Evolutionary conservation across 1,140 invertebrate genomes (phyloP).

Genomic region (Dinoponera quadriceps): DNA sequence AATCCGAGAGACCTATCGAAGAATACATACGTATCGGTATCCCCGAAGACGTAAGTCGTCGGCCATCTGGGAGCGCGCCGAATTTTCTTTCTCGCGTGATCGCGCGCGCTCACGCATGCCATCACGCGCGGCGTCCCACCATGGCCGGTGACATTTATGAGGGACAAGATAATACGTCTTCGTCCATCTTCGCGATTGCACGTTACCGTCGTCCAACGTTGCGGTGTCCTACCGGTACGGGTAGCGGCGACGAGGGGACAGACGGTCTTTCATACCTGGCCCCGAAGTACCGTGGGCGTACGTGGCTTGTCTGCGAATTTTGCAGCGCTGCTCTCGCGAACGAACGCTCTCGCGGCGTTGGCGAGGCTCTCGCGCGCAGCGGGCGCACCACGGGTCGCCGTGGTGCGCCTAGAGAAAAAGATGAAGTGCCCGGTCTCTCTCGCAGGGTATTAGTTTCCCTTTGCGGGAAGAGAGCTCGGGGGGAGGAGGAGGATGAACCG

Average conservation of each 20-base stretch:
- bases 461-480: constrained; percentile 66
- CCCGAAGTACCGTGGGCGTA: constrained; percentile 62
- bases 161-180: constrained; percentile 61
- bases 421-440: constrained; percentile 56
- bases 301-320: constrained; percentile 71
- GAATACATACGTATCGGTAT: too few species aligned
- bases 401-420: constrained; percentile 66
- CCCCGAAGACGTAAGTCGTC: background rate
- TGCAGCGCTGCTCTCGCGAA: constrained; percentile 47
- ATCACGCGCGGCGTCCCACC: constrained; percentile 11
- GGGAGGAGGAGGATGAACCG: constrained; percentile 66
- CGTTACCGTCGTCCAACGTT: constrained; percentile 24
- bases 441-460: constrained; percentile 73
- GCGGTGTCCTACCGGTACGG: background rate
- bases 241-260: background rate
- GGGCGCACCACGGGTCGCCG: background rate
- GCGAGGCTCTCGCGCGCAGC: constrained; percentile 19
- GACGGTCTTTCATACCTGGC: constrained; percentile 48
- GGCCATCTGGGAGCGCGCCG: background rate
- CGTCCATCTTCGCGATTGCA: constrained; percentile 53
- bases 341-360: too few species aligned
- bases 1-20: too few species aligned
- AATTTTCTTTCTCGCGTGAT: constrained; percentile 41
- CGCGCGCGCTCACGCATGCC: constrained; percentile 3
- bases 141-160: constrained; percentile 54